Base-by-base conservation (phyloP, 2,888 invertebrate species). In the Melinaea menophilus region DNA sequence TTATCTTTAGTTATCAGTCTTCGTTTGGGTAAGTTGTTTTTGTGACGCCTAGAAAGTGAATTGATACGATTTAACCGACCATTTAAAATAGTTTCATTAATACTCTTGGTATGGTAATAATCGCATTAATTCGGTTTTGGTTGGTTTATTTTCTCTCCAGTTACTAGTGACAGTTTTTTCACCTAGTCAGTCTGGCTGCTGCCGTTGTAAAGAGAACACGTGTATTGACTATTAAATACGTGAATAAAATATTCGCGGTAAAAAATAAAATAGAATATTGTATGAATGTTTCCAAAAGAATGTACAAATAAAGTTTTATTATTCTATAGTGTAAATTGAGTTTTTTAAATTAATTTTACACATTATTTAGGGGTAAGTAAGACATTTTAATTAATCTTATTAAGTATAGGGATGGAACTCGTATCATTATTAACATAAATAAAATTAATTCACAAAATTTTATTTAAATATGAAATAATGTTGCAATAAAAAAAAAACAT, bases 81-180 rank as follows among this genome's bases (percentile, higher is more conserved):
- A 71, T 68, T 68, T 76, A 62, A 69, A 77, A 76, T 79, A 61
- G 81, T 73, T 71, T 69, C 65, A 69, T 71, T 66, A 69, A 68
- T 67, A 62, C 66, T 70, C 66, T 68, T 66, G 72, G 70, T 77
- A 64, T 66, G 70, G 77, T 74, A 77, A 77, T 80, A 77, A 75
- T 77, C 72, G 75, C 76, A 78, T 78, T 76, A 76, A 78, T 79
- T 84, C 74, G 70, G 78, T 85, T 80, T 85, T 71, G 78, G 87
- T 83, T 79, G 88, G 87, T 75, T 86, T 79, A 84, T 79, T 79
- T 83, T 79, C 82, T 81, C 81, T 83, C 79, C 82, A 77, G 82
- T 82, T 81, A 79, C 73, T 77, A 41, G 77, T 79, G 78, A 78
- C 79, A 76, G 74, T 71, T 72, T 78, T 76, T 82, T 80, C 59